Base-by-base conservation (phyloP, 2,888 invertebrate species). In the Trissolcus brochymenae region DNA sequence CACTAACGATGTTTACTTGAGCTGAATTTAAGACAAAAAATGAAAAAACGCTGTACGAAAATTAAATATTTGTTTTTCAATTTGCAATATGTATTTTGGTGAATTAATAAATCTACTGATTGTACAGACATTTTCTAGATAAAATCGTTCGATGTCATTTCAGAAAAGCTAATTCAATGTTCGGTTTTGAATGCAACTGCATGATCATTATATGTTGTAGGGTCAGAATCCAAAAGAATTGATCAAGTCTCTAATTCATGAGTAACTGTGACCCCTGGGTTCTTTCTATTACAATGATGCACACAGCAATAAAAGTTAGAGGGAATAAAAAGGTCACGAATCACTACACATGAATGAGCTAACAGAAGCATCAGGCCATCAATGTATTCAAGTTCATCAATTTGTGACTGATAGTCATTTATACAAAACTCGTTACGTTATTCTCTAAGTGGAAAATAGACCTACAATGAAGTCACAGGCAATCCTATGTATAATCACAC, bases 271-370 rank as follows among this genome's bases (percentile, higher is more conserved):
- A 35, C 29, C 51, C 29, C 40, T 17, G 35, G 11, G 7, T 2
- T 57, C n/a, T 57, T 51, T 61, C 61, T 51, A 51, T 61, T 11
- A 40, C 40, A 50, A 17, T 61, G 14, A 51, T 51, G 51, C 16
- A 9, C 49, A 4, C 17, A 11, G n/a, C 19, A 49, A 35, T 61
- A 50, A 61, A 17, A 61, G 17, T 61, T 35, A 61, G 13, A 61
- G 17, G 40, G 61, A 61, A 61, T 61, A 29, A 40, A 51, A 46
- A 61, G 51, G 61, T 61, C 40, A 61, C 61, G 61, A 61, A 61
- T 61, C 50, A 61, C 40, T 51, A 16, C 50, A 61, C 61, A 61
- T 61, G 51, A 61, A 61, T 61, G 40, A 51, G 50, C 40, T n/a
- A 50, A 61, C 51, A 25, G 50, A 25, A 61, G 61, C 51, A 51